Evolutionary conservation across 2,797 vertebrate genomes (phyloP).

Genomic region (Anas capensis): DNA sequence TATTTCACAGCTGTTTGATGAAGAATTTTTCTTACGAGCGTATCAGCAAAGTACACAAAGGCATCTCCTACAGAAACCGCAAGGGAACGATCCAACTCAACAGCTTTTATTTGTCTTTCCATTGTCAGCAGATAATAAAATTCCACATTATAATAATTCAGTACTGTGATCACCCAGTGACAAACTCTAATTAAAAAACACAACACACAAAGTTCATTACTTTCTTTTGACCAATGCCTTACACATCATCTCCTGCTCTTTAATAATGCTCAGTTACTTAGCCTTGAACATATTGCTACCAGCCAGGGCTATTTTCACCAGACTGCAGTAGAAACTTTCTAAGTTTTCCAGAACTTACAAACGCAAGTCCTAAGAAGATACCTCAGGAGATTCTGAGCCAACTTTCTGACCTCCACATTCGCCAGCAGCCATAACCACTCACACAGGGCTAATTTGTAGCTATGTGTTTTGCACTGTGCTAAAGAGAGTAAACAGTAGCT

Average conservation of each 20-base stretch:
- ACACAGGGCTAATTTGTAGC: not conserved
- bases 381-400: not conserved
- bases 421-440: not conserved
- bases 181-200: not conserved
- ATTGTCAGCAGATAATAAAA: not conserved
- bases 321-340: not conserved
- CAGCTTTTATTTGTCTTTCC: not conserved
- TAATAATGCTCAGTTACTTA: not conserved
- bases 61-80: not conserved
- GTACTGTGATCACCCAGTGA: not conserved
- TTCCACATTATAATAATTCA: not conserved
- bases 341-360: not conserved
- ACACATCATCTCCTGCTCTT: not conserved
- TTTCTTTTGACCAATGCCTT: not conserved
- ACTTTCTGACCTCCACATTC: not conserved
- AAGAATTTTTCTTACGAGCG: accelerated
- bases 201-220: not conserved
- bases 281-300: not conserved
- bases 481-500: not conserved
- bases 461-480: not conserved
- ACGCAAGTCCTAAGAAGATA: not conserved
- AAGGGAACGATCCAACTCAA: not conserved
- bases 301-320: not conserved
- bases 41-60: not conserved
- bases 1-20: not conserved